A percentile compares a stretch with the other conserved stretches of the same genome.
These are phyloP conservation scores for Homarus americanus DNA, from an alignment of 1,140 invertebrate species.

Conservation along the genomic window DNA sequence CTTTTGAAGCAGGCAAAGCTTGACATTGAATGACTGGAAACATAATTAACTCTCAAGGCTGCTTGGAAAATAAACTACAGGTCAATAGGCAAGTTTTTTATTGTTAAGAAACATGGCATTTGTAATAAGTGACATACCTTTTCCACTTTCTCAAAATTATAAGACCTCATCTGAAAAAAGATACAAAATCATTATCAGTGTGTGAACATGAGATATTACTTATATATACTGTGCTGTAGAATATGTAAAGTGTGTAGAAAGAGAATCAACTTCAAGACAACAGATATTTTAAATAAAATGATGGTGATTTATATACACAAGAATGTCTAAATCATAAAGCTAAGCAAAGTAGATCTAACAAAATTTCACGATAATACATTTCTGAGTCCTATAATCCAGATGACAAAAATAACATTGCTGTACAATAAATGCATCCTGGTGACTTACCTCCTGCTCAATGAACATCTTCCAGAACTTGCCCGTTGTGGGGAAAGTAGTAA, in stretches of 20 bases:
- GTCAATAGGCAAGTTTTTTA: conserved; percentile 60
- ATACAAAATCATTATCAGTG: conserved; percentile 16
- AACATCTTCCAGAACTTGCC: conserved; percentile 99
- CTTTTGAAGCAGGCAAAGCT: neutral
- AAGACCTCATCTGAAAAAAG: conserved; percentile 74
- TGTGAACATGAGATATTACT: neutral
- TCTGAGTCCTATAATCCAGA: too few relatives aligned
- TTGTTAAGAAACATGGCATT: conserved; percentile 35
- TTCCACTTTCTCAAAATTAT: conserved; percentile 76
- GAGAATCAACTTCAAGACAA: too few relatives aligned
- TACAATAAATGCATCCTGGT: conserved; percentile 29
- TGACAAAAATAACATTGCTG: too few relatives aligned
- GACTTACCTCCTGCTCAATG: conserved; percentile 97
- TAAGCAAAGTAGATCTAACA: too few relatives aligned
- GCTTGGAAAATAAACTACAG: conserved; percentile 69
- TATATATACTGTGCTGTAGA: too few relatives aligned
- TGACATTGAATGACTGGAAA: conserved; percentile 27
- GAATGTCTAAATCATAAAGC: too few relatives aligned
- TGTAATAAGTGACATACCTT: conserved; percentile 71
- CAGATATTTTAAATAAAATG: too few relatives aligned
- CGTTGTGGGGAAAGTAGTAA: conserved; percentile 95
- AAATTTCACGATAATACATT: too few relatives aligned
- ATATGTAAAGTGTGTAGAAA: too few relatives aligned
- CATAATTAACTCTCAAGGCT: conserved; percentile 50
- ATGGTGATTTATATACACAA: too few relatives aligned